Base-by-base conservation (phyloP, 2,797 vertebrate genomes). In the Taeniopygia guttata region DNA sequence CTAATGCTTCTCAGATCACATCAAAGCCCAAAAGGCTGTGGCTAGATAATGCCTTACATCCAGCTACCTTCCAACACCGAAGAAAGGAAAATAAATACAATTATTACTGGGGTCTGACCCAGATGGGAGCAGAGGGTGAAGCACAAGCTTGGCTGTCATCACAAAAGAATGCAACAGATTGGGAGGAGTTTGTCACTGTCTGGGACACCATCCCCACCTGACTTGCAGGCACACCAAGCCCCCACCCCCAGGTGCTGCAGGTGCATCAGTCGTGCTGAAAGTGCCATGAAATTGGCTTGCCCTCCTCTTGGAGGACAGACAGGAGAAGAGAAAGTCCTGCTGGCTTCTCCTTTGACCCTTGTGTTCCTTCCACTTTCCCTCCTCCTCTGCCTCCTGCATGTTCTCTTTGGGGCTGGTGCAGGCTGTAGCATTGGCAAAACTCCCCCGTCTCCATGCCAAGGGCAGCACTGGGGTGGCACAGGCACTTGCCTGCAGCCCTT, bases 161-260 rank as follows among this genome's bases (percentile, higher is more conserved):
- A 45, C 23, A 36, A 23, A 48, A 76, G 30, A 22, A 45, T 34
- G 34, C 9, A 78, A 51, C 17, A 49, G 43, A 23, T 43, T 81
- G 55, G 54, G 14, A 77, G 60, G 45, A 23, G 38, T 27, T 54
- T 49, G 21, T 40, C 4, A 0, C 22, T 26, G 21, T 42, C 40
- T 4, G 5, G 34, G 45, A 5, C n/a, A 36, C 27, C 3, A 1
- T 29, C 21, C 11, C 16, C 42, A 32, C 32, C 26, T 1, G 0
- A n/a, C 4, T 42, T 42, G 25, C 1, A 1, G 16, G 26, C 38
- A 42, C 36, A 52, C 62, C 26, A 63, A 84, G 10, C 20, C 34
- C 1, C 0, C 2, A 2, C 1, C 16, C 13, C 22, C 36, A 3
- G 58, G 32, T 3, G 2, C 51, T 25, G 40, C 40, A 54, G 69